Evolutionary conservation across 2,888 invertebrate genomes (phyloP).

Genomic region (Steromphala cineraria): DNA sequence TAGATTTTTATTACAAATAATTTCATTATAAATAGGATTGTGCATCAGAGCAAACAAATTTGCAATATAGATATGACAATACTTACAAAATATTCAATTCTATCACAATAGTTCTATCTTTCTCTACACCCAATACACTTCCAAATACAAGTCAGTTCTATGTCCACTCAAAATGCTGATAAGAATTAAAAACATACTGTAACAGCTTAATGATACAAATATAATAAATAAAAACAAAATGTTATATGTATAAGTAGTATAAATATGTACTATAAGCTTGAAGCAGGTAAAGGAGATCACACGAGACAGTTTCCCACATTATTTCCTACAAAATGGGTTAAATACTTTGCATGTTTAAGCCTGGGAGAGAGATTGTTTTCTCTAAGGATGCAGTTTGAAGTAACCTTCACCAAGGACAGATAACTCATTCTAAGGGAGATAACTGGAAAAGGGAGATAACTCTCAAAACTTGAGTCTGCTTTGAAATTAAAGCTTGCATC

Average conservation of each 20-base stretch:
- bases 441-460: too few relatives aligned
- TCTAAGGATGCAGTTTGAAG: not conserved
- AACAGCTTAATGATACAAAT: not conserved
- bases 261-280: too few relatives aligned
- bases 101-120: not conserved
- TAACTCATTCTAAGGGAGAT: not conserved
- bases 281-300: too few relatives aligned
- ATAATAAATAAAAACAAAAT: too few relatives aligned
- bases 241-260: too few relatives aligned
- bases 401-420: slow-evolving; percentile 1
- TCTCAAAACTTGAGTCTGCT: too few relatives aligned
- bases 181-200: not conserved
- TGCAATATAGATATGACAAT: slow-evolving; percentile 6
- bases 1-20: slow-evolving; percentile 18
- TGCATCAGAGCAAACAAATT: not conserved
- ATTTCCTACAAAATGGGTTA: too few relatives aligned
- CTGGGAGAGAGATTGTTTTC: too few relatives aligned
- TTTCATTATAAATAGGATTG: slow-evolving; percentile 9
- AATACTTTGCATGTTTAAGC: too few relatives aligned
- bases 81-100: slow-evolving; percentile 11
- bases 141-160: slow-evolving; percentile 4
- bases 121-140: not conserved
- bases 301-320: too few relatives aligned
- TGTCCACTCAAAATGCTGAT: not conserved
- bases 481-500: too few relatives aligned